Base-by-base conservation (phyloP, 2,888 invertebrate genomes). In the Branchellion lobata region DNA sequence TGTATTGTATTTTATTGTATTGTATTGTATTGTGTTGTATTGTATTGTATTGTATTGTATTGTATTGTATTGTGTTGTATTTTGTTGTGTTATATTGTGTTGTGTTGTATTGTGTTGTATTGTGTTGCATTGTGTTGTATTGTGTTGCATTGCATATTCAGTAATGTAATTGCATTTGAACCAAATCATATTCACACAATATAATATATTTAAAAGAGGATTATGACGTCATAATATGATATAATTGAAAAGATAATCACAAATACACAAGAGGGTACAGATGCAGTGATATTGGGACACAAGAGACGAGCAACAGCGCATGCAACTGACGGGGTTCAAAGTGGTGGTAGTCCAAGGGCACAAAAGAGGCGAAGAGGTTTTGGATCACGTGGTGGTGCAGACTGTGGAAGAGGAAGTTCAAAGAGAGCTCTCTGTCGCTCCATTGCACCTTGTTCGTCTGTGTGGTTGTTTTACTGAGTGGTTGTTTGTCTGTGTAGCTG, bases 271-370 rank as follows among this genome's bases (percentile, higher is more conserved):
- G n/a, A n/a, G n/a, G n/a, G n/a, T n/a, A n/a, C n/a, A n/a, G n/a
- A n/a, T n/a, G n/a, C n/a, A n/a, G n/a, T n/a, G n/a, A n/a, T n/a
- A n/a, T n/a, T n/a, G n/a, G n/a, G n/a, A n/a, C n/a, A n/a, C n/a
- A n/a, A n/a, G n/a, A n/a, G n/a, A n/a, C n/a, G n/a, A n/a, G n/a
- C n/a, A n/a, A n/a, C n/a, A n/a, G n/a, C n/a, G n/a, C n/a, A n/a
- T n/a, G n/a, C n/a, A n/a, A n/a, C n/a, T n/a, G n/a, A 77, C 77
- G 61, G 11, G 34, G 40, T 29, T 65, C 24, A 36, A 77, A 77
- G 0, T 33, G 27, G 21, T 24, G 18, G 34, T 77, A 77, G 29
- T 77, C 65, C 2, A 33, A 14, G 27, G 3, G 1, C 24, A 11
- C 29, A 34, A 61, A 77, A n/a, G 14, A 33, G 1, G 61, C 33